A percentile compares a stretch with the other conserved stretches of the same genome.
Evolutionary conservation across 2,888 invertebrate species (phyloP).

Genomic region (Dioctria rufipes): DNA sequence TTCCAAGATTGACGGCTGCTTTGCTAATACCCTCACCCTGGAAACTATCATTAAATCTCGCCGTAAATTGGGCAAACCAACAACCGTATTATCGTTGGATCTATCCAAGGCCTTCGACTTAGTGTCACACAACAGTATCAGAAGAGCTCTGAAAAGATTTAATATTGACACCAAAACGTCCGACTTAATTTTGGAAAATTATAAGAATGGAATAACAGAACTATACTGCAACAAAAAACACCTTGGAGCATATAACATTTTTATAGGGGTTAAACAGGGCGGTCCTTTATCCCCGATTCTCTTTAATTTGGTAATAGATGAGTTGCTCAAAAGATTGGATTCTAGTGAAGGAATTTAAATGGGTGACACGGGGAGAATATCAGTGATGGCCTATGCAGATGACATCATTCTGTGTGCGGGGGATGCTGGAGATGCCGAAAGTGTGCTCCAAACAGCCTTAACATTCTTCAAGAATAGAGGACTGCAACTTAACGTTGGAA

Average conservation of each 20-base stretch:
- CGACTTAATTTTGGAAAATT: not conserved
- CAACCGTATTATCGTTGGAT: not conserved
- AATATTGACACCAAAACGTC: not conserved
- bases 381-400: constrained; percentile 8
- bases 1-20: not conserved
- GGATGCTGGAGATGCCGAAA: too few relatives aligned
- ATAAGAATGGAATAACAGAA: not conserved
- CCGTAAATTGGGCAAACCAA: not conserved
- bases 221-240: not conserved
- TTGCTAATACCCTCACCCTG: not conserved
- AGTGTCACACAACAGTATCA: not conserved
- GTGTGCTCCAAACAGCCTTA: too few relatives aligned
- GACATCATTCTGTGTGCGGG: not conserved
- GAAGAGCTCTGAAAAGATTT: constrained; percentile 3
- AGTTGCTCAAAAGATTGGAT: not conserved
- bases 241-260: not conserved
- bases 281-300: constrained; percentile 4
- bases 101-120: not conserved
- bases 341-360: not conserved
- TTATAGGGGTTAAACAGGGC: not conserved
- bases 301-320: constrained; percentile 11
- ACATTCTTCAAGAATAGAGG: too few relatives aligned
- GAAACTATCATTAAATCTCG: not conserved
- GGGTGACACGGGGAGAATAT: not conserved
- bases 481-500: too few relatives aligned